These are phyloP conservation scores for Phoenoteleia sp. DNA, from an alignment of 2,888 invertebrate genomes.

Conservation along the genomic window DNA sequence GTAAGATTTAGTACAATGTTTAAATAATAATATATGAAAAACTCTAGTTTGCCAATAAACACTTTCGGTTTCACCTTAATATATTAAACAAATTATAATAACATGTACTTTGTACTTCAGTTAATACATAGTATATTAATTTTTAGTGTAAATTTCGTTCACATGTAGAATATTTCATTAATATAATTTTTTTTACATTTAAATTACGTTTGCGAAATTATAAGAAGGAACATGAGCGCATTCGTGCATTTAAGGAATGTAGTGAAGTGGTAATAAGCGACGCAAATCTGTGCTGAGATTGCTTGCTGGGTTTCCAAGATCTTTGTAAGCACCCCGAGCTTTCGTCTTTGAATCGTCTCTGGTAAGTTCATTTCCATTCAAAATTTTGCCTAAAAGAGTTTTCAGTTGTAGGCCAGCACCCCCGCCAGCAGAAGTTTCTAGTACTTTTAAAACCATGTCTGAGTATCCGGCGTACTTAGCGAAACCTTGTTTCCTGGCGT, in stretches of 20 bases:
- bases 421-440: conserved; percentile 88
- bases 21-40: too few species aligned
- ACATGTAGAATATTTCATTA: too few species aligned
- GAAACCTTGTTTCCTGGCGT: conserved; percentile 89
- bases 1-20: too few species aligned
- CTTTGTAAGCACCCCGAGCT: conserved; percentile 87
- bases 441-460: conserved; percentile 87
- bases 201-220: neutral
- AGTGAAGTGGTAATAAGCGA: conserved; percentile 88
- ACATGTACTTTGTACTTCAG: too few species aligned
- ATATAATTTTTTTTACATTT: too few species aligned
- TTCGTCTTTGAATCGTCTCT: conserved; percentile 89
- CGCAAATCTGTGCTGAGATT: conserved; percentile 88
- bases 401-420: conserved; percentile 89
- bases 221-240: neutral
- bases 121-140: too few species aligned
- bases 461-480: conserved; percentile 90
- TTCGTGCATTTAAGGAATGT: conserved; percentile 75
- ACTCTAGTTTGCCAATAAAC: too few species aligned
- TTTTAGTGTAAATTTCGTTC: too few species aligned
- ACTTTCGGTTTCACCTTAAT: too few species aligned
- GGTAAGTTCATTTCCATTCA: conserved; percentile 88
- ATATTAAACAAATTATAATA: too few species aligned
- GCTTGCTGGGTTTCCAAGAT: conserved; percentile 88
- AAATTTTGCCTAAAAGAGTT: conserved; percentile 88